Percentiles rank a stretch among this genome's conserved stretches.
These are phyloP conservation scores for Pseudoatta argentina DNA, from an alignment of 1,140 invertebrate species.

Conservation along the genomic window DNA sequence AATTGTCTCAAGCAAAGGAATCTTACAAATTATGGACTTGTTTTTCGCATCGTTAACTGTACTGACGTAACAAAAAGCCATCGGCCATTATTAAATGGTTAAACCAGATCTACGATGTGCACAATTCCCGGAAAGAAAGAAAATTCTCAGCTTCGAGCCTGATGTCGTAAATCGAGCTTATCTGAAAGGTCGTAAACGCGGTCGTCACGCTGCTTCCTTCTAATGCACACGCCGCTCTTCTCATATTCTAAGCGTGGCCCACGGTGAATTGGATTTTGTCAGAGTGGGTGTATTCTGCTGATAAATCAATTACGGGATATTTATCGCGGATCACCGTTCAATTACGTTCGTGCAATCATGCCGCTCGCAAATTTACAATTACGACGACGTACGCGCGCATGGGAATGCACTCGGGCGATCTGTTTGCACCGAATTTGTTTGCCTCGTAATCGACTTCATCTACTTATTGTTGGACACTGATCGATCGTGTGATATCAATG, in stretches of 20 bases:
- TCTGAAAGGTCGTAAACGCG: conserved; percentile 50
- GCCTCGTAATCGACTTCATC: conserved; percentile 43
- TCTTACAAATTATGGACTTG: background rate
- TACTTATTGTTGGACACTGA: conserved; percentile 45
- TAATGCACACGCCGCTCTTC: conserved; percentile 3
- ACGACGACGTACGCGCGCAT: background rate
- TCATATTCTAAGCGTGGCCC: background rate
- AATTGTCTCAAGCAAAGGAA: background rate
- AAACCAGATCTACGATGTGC: background rate
- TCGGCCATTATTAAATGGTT: background rate
- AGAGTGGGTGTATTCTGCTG: conserved; percentile 41
- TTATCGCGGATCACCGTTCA: conserved; percentile 57
- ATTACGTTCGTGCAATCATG: conserved; percentile 44
- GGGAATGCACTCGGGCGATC: conserved; percentile 22
- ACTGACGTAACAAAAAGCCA: too few species aligned
- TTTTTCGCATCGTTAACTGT: conserved; percentile 2
- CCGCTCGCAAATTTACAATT: conserved; percentile 57
- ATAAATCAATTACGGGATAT: conserved; percentile 62
- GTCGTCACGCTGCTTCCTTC: conserved; percentile 3
- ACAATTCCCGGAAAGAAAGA: conserved; percentile 5
- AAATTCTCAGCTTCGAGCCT: conserved; percentile 1
- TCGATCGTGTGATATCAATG: conserved; percentile 45
- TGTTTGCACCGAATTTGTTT: conserved; percentile 59
- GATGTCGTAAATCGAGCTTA: conserved; percentile 45
- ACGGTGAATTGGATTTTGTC: conserved; percentile 52